Evolutionary conservation across 1,140 invertebrate species (phyloP).

Genomic region (Whitmania pigra): DNA sequence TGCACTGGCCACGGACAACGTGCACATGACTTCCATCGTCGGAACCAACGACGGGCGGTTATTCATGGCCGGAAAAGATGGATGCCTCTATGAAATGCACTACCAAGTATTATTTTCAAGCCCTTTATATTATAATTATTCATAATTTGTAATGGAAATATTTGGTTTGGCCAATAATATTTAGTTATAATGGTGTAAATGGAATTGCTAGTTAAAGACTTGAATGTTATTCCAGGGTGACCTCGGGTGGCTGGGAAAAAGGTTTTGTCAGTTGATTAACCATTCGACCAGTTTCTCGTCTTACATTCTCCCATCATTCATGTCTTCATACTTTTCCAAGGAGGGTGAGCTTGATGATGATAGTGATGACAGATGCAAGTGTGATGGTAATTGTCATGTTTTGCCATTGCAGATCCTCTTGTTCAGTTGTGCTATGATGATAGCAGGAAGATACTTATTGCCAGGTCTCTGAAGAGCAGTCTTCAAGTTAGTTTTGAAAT

Average conservation of each 20-base stretch:
- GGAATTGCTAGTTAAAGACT: too few species aligned
- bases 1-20: conserved; percentile 77
- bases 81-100: conserved; percentile 82
- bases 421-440: conserved; percentile 81
- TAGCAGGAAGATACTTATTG: conserved; percentile 74
- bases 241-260: conserved; percentile 80
- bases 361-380: too few species aligned
- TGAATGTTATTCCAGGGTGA: conserved; percentile 37
- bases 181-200: too few species aligned
- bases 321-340: conserved; percentile 64
- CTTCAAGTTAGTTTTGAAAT: conserved; percentile 40
- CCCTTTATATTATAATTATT: conserved; percentile 12
- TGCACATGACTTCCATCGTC: conserved; percentile 66
- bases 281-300: conserved; percentile 75
- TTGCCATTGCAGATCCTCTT: conserved; percentile 57
- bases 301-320: conserved; percentile 78
- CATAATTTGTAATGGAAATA: too few species aligned
- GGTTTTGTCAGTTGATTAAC: conserved; percentile 78
- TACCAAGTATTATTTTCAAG: conserved; percentile 60
- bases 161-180: too few species aligned
- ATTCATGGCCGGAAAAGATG: conserved; percentile 87
- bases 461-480: conserved; percentile 56
- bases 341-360: conserved; percentile 43
- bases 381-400: too few species aligned
- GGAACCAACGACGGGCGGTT: conserved; percentile 73